Evolutionary conservation across 2,888 invertebrate genomes (phyloP), one percentile per base, ranked within the genome.

Genomic region (Xestia c-nigrum): DNA sequence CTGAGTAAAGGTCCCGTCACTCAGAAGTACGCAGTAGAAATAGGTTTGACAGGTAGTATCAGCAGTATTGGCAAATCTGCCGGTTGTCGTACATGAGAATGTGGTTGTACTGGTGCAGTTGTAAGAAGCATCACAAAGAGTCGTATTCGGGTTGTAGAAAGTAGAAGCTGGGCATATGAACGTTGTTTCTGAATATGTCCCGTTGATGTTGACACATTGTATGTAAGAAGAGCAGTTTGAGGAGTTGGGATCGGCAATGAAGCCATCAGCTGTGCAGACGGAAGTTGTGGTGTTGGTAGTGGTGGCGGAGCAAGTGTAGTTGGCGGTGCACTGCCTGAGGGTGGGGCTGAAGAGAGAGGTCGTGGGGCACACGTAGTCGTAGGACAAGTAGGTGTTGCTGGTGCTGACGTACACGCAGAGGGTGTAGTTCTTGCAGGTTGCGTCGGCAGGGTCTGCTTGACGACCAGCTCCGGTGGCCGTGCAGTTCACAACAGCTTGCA

Each of bases 391-490:
- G 43, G 88, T 83, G 59, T 76, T 80, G n/a, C 76, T 90, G n/a
- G 88, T 78, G 59, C 87, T 87, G 76, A 88, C 84, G 77, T 89
- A 92, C 59, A 94, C 91, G 84, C 97, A 97, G 5, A 93, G 90
- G 3, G 94, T 95, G 88, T 96, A 97, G 84, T 94, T 95, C 83
- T 93, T 86, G 87, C 96, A 96, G 55, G 94, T 94, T 0, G 95
- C 87, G 87, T 97, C 97, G 7, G 77, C 86, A 1, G 93, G 87
- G 78, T 96, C 94, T 0, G 94, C 91, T 83, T 93, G 94, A 3
- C 95, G 93, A 5, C 97, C 96, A 4, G 91, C 91, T 5, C 91
- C 92, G 0, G 90, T 87, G 0, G 89, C 80, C 0, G 95, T 94
- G 81, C 95, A 96, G 83, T 92, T 93, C 3, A 93, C 93, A n/a